These are phyloP conservation scores for Parapsyche elsis DNA, from an alignment of 1,140 invertebrate species.

Conservation along the genomic window DNA sequence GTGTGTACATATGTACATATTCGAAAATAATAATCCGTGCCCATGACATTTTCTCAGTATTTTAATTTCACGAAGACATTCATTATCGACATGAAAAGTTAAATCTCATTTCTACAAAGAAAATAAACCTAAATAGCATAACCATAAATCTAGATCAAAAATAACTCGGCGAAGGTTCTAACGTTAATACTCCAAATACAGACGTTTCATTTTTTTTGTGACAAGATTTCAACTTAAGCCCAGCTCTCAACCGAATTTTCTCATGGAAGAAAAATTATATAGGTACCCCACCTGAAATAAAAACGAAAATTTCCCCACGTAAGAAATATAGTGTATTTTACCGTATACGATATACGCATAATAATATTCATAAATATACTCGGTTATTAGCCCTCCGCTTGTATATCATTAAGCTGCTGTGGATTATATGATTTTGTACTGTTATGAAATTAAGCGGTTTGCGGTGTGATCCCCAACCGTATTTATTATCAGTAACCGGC, in stretches of 20 bases:
- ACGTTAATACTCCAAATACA: conserved; percentile 23
- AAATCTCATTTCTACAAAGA: background rate
- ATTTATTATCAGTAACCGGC: conserved; percentile 23
- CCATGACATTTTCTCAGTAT: background rate
- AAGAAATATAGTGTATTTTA: too few species aligned
- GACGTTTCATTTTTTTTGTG: conserved; percentile 18
- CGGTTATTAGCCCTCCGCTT: background rate
- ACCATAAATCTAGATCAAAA: conserved; percentile 16
- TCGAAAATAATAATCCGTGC: too few species aligned
- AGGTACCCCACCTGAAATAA: too few species aligned
- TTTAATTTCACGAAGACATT: background rate
- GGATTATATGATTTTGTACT: conserved; percentile 24
- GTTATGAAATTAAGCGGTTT: conserved; percentile 32
- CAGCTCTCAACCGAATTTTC: conserved; percentile 7
- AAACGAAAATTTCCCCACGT: too few species aligned
- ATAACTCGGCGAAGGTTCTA: background rate
- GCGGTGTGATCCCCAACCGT: conserved; percentile 12
- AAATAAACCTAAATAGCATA: background rate
- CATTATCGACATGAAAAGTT: background rate
- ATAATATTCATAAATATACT: background rate
- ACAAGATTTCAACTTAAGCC: conserved; percentile 20
- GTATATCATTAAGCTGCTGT: background rate
- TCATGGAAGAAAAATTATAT: background rate
- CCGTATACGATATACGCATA: too few species aligned
- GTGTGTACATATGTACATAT: too few species aligned